Evolutionary conservation across 2,888 invertebrate species (phyloP).

Genomic region (Allygus modestus): DNA sequence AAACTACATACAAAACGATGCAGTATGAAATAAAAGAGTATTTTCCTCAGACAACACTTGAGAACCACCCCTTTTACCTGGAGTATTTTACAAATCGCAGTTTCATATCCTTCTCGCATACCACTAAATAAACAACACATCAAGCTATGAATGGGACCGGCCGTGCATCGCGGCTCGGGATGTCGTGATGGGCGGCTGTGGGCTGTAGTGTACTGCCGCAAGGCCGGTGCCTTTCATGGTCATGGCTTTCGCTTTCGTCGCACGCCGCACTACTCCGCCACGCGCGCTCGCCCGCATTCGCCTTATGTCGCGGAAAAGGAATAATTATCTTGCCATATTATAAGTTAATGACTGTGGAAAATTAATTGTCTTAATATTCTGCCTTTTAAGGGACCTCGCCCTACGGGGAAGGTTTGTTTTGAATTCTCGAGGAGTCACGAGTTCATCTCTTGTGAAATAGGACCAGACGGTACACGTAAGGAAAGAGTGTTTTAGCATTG

Average conservation of each 20-base stretch:
- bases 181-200: not conserved
- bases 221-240: conserved; percentile 14
- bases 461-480: not conserved
- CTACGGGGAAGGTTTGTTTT: not conserved
- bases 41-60: too few species aligned
- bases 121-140: not conserved
- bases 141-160: not conserved
- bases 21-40: too few species aligned
- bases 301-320: not conserved
- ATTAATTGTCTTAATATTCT: not conserved
- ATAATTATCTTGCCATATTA: not conserved
- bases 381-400: conserved; percentile 21
- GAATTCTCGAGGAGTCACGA: conserved; percentile 28
- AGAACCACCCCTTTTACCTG: not conserved
- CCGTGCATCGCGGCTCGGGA: not conserved
- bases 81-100: not conserved
- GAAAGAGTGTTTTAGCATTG: too few species aligned
- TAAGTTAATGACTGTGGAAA: conserved; percentile 2
- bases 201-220: too few species aligned
- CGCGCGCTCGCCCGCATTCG: not conserved
- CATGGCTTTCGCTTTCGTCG: conserved; percentile 20
- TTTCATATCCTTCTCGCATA: not conserved
- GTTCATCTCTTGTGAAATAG: not conserved
- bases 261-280: not conserved
- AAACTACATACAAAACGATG: too few species aligned